phyloP scores from a whole-genome alignment of 2,113 vertebrate species.

The Donacobius atricapilla region DNA sequence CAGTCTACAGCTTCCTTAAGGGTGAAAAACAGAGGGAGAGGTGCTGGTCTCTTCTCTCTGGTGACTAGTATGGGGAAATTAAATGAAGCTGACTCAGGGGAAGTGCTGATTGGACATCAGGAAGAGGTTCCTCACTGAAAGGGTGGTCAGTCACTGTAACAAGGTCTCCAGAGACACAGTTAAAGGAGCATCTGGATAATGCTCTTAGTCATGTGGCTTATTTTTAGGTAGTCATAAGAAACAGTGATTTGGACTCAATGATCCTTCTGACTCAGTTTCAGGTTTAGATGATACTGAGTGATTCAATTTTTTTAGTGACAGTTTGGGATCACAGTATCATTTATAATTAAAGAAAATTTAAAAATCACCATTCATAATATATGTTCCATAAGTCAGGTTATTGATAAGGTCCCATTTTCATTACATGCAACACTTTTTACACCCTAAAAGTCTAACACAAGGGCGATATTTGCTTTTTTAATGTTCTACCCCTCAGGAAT shows the following conservation, averaged over 20 bases:
- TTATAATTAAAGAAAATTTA: background rate
- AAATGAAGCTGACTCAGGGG: background rate
- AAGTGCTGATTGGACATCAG: background rate
- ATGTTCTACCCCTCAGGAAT: background rate
- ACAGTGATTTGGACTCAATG: rapidly evolving
- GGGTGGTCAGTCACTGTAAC: background rate
- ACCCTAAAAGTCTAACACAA: background rate
- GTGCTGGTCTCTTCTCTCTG: background rate
- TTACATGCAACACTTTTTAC: background rate
- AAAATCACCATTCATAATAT: background rate
- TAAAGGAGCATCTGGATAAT: rapidly evolving
- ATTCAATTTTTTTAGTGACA: background rate
- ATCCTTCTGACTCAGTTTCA: background rate
- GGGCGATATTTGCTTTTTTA: background rate
- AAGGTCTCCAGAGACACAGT: background rate
- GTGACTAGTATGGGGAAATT: background rate
- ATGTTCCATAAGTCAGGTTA: background rate
- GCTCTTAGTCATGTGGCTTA: background rate
- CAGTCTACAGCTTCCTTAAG: background rate
- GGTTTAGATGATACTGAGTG: background rate
- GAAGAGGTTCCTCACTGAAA: background rate
- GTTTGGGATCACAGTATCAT: background rate
- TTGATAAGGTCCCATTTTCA: background rate
- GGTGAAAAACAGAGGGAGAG: background rate
- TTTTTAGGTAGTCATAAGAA: background rate